Base-by-base conservation (phyloP, 2,113 vertebrate genomes). In the Pitta sordida region DNA sequence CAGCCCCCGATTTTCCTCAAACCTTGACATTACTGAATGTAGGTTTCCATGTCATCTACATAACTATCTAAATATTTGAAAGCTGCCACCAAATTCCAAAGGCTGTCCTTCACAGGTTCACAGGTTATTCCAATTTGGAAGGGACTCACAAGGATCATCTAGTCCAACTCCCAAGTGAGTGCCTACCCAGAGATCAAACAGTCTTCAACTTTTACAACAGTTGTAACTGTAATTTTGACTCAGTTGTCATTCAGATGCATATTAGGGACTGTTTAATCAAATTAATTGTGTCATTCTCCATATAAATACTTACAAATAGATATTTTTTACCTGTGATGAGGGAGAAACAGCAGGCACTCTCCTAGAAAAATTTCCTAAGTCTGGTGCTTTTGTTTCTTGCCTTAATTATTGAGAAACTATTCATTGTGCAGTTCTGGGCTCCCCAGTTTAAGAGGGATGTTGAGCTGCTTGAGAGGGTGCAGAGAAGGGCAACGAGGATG, bases 371-470 rank as follows among this genome's bases (percentile, higher is more conserved):
- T 10, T 64, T 79, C 27, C 30, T 71, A 20, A 2, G 3, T 53
- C 29, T 46, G 6, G 11, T 74, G 17, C 20, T 91, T 80, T 69
- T 86, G 26, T 83, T 90, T 51, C 58, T 83, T 55, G 10, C 13
- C 30, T 56, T 83, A 44, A 23, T 76, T 90, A 56, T 69, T 85
- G 83, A 68, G 29, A 21, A 79, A 39, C 3, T 80, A 27, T 48
- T 76, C 3, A 1, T 64, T 73, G 9, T 27, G 86, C 0, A 0
- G 39, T n/a, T n/a, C n/a, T n/a, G n/a, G n/a, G n/a, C n/a, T n/a
- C n/a, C n/a, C n/a, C n/a, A n/a, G n/a, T n/a, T n/a, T n/a, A n/a
- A n/a, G n/a, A n/a, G n/a, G n/a, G n/a, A n/a, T n/a, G n/a, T n/a
- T n/a, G n/a, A n/a, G n/a, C n/a, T n/a, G n/a, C n/a, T n/a, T n/a